These are phyloP conservation scores for Ceyx margarethae DNA, from an alignment of 2,113 vertebrate genomes.

Conservation along the genomic window DNA sequence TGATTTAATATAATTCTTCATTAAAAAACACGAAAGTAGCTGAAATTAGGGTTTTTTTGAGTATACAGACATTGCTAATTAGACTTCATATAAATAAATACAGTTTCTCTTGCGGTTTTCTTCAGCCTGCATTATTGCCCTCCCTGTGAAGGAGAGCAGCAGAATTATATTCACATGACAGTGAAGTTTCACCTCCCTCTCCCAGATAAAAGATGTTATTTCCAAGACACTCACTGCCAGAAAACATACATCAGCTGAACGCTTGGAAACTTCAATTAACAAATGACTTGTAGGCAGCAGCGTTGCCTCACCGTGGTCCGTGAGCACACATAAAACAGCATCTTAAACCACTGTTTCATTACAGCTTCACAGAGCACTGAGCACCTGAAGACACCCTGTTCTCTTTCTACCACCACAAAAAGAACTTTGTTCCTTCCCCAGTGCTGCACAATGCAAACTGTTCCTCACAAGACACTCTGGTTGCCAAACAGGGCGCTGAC, in stretches of 20 bases:
- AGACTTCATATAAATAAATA: not conserved
- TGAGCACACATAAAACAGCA: not conserved
- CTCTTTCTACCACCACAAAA: not conserved
- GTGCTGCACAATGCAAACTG: accelerated
- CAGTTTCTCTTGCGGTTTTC: not conserved
- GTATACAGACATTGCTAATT: not conserved
- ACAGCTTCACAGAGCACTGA: not conserved
- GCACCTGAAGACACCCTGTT: not conserved
- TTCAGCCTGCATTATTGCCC: not conserved
- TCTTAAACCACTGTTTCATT: not conserved
- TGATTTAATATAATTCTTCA: constrained; percentile 26
- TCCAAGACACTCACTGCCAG: not conserved
- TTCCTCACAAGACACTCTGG: not conserved
- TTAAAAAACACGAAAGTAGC: not conserved
- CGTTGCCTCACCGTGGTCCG: not conserved
- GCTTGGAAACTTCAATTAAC: constrained; percentile 19
- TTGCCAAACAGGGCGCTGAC: not conserved
- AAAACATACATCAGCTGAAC: not conserved
- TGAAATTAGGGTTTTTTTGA: not conserved
- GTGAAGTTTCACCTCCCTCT: not conserved
- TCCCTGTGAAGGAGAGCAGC: not conserved
- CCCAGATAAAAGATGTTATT: not conserved
- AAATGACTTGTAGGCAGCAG: not conserved
- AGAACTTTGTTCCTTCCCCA: not conserved
- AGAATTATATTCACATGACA: not conserved